Percentiles rank a stretch among this genome's conserved stretches.
Evolutionary conservation across 1,140 invertebrate genomes (phyloP).

Genomic region (Eriocheir sinensis): DNA sequence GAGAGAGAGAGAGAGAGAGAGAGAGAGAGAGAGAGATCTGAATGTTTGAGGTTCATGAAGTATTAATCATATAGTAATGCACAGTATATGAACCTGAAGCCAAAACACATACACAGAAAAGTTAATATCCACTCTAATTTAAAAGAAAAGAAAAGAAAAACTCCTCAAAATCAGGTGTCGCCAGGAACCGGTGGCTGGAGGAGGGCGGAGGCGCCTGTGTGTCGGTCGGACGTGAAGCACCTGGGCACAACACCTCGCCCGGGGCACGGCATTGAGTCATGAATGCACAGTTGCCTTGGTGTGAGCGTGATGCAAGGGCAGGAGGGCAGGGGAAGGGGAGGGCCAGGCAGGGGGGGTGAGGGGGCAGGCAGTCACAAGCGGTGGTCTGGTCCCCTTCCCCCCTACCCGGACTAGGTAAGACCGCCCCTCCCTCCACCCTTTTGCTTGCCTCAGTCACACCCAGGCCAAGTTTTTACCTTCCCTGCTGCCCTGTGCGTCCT

Average conservation of each 20-base stretch:
- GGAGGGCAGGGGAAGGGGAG: background rate
- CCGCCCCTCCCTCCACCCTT: background rate
- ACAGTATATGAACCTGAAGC: too few species aligned
- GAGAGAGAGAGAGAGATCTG: too few species aligned
- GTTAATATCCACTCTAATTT: too few species aligned
- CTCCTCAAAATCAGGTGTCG: background rate
- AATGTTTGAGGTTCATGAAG: too few species aligned
- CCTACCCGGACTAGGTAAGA: conserved; percentile 48
- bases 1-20: background rate
- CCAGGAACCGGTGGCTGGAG: background rate
- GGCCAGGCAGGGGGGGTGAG: background rate
- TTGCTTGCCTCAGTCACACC: conserved; percentile 36
- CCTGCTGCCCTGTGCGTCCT: conserved; percentile 7
- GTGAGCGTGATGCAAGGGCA: background rate
- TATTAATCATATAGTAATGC: too few species aligned
- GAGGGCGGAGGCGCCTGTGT: background rate
- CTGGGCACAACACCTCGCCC: background rate
- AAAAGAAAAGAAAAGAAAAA: too few species aligned
- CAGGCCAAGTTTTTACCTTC: background rate
- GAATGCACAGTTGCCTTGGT: background rate
- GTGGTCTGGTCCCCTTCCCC: background rate
- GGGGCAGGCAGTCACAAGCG: background rate
- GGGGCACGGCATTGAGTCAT: background rate
- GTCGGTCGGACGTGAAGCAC: too few species aligned
- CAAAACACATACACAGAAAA: too few species aligned